Evolutionary conservation across 2,113 vertebrate species (phyloP).

Genomic region (Lepus americanus): DNA sequence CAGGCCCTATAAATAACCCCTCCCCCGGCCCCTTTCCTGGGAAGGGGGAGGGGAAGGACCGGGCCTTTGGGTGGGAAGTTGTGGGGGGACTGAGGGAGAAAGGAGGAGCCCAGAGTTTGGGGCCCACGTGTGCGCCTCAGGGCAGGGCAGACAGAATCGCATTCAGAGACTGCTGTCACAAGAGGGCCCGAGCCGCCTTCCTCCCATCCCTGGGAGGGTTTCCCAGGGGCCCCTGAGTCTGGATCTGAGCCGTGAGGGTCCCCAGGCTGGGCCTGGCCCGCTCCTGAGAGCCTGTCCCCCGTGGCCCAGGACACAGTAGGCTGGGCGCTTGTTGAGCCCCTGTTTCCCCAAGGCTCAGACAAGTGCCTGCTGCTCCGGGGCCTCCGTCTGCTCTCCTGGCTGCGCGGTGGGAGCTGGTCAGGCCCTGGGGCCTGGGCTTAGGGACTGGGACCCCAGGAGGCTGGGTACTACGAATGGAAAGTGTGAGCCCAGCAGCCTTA

Average conservation of each 20-base stretch:
- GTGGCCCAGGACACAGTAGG: not conserved
- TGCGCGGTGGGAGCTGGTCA: not conserved
- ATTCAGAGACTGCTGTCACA: not conserved
- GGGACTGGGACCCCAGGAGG: conserved; percentile 1
- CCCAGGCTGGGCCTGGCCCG: not conserved
- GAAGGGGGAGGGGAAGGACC: conserved; percentile 48
- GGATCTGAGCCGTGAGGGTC: not conserved
- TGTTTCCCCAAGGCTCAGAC: not conserved
- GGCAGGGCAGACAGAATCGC: not conserved
- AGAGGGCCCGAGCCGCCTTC: not conserved
- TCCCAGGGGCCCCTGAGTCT: conserved; percentile 18
- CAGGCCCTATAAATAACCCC: conserved; percentile 78
- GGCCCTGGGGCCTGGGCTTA: not conserved
- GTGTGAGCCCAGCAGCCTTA: conserved; percentile 71
- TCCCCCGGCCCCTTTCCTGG: not conserved
- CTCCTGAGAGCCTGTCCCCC: not conserved
- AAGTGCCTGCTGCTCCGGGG: not conserved
- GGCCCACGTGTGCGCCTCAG: not conserved
- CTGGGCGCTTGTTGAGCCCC: not conserved
- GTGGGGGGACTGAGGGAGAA: not conserved
- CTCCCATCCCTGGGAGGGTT: not conserved
- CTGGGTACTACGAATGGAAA: conserved; percentile 74
- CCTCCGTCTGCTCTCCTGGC: not conserved
- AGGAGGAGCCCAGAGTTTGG: not conserved
- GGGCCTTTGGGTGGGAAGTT: not conserved